Conservation (phyloP, 2,113 vertebrate species). For the Elephas maximus region DNA sequence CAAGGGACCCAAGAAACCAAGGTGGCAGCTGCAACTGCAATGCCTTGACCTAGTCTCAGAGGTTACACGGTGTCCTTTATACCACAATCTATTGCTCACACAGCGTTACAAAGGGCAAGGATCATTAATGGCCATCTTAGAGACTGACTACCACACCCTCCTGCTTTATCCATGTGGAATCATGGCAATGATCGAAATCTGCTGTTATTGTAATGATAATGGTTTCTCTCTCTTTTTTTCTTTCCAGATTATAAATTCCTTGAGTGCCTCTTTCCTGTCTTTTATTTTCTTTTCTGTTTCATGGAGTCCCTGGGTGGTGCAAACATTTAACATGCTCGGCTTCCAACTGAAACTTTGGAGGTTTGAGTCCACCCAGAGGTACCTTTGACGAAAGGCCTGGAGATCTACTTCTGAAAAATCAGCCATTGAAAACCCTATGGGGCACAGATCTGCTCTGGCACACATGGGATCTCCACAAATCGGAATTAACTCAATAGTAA, state of each 20-base stretch:
- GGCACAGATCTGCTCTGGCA: too few relatives aligned
- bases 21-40: not conserved
- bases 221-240: not conserved
- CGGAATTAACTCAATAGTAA: not conserved
- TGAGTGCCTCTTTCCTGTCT: not conserved
- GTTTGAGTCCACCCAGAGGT: not conserved
- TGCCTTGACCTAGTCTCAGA: not conserved
- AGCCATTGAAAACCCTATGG: not conserved
- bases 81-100: not conserved
- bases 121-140: not conserved
- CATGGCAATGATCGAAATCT: not conserved
- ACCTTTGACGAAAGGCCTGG: not conserved
- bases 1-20: not conserved
- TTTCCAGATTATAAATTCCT: constrained; percentile 9
- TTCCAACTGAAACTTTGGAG: not conserved
- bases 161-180: constrained; percentile 21
- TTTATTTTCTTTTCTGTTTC: constrained; percentile 59
- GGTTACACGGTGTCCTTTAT: not conserved
- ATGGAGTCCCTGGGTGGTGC: not conserved
- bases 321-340: not conserved
- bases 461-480: not conserved
- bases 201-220: not conserved
- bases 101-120: not conserved
- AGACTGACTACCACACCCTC: not conserved
- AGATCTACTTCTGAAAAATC: not conserved